Evolutionary conservation across 2,797 vertebrate species (phyloP).

Genomic region (Clarias laeviceps): DNA sequence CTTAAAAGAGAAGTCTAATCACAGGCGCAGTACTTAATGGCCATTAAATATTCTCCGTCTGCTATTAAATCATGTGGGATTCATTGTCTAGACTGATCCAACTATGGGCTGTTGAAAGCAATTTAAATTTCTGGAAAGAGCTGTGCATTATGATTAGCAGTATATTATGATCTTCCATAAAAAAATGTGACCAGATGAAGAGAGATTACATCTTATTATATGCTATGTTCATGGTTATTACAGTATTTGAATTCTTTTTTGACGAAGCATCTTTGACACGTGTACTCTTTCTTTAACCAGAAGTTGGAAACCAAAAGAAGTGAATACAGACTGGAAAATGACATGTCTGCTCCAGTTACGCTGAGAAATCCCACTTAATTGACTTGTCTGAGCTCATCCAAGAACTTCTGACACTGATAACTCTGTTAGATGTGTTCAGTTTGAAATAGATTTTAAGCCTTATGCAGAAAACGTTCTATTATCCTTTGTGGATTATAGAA

Average conservation of each 20-base stretch:
- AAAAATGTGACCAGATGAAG: neutral
- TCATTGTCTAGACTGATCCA: neutral
- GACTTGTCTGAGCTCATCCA: constrained; percentile 56
- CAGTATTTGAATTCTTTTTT: neutral
- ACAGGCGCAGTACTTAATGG: neutral
- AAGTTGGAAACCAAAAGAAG: neutral
- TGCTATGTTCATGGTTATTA: neutral
- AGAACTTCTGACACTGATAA: constrained; percentile 59
- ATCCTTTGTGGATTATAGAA: neutral
- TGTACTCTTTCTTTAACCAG: neutral
- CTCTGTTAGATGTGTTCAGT: neutral
- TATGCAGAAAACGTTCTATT: neutral
- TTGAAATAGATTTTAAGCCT: neutral
- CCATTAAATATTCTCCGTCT: neutral
- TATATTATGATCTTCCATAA: neutral
- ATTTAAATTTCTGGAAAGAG: neutral
- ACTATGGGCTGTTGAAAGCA: neutral
- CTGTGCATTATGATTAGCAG: neutral
- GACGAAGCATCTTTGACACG: neutral
- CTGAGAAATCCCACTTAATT: constrained; percentile 58
- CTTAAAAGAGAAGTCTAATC: neutral
- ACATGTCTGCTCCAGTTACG: constrained; percentile 51
- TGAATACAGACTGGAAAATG: neutral
- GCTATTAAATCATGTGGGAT: neutral
- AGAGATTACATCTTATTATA: neutral